Base-by-base conservation (phyloP, 2,888 invertebrate genomes). In the Dasysyrphus tricinctus region DNA sequence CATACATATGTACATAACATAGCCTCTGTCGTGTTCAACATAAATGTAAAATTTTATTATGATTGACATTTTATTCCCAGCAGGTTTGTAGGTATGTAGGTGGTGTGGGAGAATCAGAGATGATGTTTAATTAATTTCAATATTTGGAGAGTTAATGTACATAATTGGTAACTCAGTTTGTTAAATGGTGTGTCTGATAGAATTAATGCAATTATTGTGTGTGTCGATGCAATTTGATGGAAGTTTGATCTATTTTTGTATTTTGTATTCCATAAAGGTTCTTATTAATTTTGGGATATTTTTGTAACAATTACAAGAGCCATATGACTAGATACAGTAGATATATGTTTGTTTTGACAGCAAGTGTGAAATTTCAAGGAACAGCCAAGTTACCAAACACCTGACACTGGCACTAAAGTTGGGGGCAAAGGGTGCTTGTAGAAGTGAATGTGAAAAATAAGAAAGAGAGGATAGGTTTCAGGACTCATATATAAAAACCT, bases 121-220 rank as follows among this genome's bases (percentile, higher is more conserved):
- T 61, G 42, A 61, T 44, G 61, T 19, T 47, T 54, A 56, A 44
- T 80, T 49, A 49, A 76, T 65, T 65, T 51, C 59, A 57, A 75
- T 77, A 77, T 72, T 82, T 82, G 49, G 32, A 37, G 34, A 61
- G 78, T 54, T 61, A 61, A 70, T 39, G 39, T 14, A 59, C 14
- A 42, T 77, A 70, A 78, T 78, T 42, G 34, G n/a, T 78, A 61
- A 44, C 34, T 39, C 24, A 42, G 24, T 39, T 49, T 16, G 51
- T 54, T 70, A 42, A 59, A 57, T 67, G 9, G 49, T 24, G 34
- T 34, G 47, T 61, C 57, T 69, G 59, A 77, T 70, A 42, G 59
- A 70, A 32, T 32, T 34, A 39, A 39, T 54, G 51, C 34, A 67
- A 67, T 37, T 44, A 16, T 11, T 34, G 32, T 12, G 32, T 47